A percentile compares a stretch with the other conserved stretches of the same genome.
phyloP scores from a whole-genome alignment of 2,888 invertebrate species.

The Cryptocephalus primarius region DNA sequence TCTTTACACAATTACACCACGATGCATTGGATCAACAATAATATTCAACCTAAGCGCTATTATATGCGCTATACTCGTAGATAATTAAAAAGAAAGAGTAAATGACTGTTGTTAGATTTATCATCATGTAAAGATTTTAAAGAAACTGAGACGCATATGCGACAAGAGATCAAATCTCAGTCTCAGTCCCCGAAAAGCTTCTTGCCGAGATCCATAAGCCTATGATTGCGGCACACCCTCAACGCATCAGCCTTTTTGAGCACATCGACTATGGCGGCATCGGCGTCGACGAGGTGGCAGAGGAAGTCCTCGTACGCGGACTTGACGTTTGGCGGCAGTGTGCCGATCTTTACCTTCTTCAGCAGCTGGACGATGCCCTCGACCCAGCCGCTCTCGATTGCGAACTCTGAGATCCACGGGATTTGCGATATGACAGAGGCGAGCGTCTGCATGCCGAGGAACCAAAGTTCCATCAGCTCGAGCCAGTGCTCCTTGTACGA shows the following conservation, averaged over 20 bases:
- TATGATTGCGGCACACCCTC: constrained; percentile 73
- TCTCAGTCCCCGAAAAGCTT: constrained; percentile 73
- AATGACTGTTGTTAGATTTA: too few relatives aligned
- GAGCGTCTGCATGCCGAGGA: constrained; percentile 88
- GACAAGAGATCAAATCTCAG: too few relatives aligned
- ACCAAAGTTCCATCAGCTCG: constrained; percentile 86
- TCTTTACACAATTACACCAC: too few relatives aligned
- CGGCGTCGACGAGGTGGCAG: constrained; percentile 73
- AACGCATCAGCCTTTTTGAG: constrained; percentile 74
- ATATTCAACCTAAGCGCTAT: too few relatives aligned
- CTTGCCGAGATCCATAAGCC: constrained; percentile 83
- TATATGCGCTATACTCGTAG: too few relatives aligned
- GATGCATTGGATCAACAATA: too few relatives aligned
- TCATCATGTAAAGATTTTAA: too few relatives aligned
- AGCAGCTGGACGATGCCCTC: constrained; percentile 76
- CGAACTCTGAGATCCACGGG: constrained; percentile 84
- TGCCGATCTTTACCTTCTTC: constrained; percentile 72
- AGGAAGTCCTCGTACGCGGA: constrained; percentile 86
- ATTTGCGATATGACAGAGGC: constrained; percentile 59
- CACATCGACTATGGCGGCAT: constrained; percentile 57
- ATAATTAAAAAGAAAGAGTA: too few relatives aligned
- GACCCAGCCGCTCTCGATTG: constrained; percentile 89
- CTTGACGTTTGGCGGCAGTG: constrained; percentile 72
- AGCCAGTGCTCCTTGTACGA: constrained; percentile 81
- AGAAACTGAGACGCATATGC: too few relatives aligned